Percentiles rank a stretch among this genome's conserved stretches.
phyloP scores from a whole-genome alignment of 2,797 vertebrate genomes.

The Mormyrus hasselquistii region DNA sequence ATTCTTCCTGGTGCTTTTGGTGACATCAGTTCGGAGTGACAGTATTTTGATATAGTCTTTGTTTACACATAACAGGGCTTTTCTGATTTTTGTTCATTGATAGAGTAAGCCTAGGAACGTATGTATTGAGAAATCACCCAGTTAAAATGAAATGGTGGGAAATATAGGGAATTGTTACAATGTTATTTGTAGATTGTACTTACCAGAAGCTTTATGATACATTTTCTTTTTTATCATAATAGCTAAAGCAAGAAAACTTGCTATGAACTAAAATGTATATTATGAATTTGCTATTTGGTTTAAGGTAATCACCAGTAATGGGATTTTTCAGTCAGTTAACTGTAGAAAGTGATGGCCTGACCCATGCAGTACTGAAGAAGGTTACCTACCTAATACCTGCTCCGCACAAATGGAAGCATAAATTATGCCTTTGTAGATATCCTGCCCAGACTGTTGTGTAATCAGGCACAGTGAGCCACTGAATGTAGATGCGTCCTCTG shows the following conservation, averaged over 20 bases:
- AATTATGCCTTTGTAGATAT: neutral
- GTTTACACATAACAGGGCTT: neutral
- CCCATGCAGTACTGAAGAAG: neutral
- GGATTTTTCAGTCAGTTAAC: neutral
- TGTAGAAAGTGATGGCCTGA: neutral
- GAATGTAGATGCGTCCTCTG: neutral
- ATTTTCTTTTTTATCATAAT: neutral
- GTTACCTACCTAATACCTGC: neutral
- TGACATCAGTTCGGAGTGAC: neutral
- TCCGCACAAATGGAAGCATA: neutral
- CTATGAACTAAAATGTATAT: neutral
- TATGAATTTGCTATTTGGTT: neutral
- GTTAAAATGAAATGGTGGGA: neutral
- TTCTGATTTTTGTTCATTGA: neutral
- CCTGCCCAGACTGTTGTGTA: neutral
- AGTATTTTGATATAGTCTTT: neutral
- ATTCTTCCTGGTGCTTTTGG: neutral
- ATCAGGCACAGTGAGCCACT: neutral
- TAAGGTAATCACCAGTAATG: neutral
- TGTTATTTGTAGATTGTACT: neutral
- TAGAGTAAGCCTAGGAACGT: neutral
- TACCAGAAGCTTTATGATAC: neutral
- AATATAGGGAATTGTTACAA: neutral
- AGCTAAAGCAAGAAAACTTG: neutral
- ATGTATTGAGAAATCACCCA: neutral